A percentile compares a stretch with the other conserved stretches of the same genome.
Conservation (phyloP, 2,797 vertebrate genomes). For the Pseudochromis fuscus region DNA sequence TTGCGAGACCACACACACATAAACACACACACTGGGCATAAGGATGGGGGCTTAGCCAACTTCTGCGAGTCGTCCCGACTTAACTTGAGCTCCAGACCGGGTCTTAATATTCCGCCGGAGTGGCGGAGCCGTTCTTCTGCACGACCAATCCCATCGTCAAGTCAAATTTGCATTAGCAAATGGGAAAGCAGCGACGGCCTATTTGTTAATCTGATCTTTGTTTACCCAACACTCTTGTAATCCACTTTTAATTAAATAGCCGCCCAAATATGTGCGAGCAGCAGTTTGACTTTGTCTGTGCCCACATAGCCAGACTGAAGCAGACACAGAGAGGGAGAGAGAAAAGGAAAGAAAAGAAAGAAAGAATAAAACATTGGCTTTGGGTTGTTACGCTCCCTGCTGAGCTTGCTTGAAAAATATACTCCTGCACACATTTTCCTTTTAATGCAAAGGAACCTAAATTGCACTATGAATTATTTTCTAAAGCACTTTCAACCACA, state of each 20-base stretch:
- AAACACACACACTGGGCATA: slow-evolving; percentile 74
- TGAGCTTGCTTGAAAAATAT: slow-evolving; percentile 39
- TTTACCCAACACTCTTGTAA: slow-evolving; percentile 95
- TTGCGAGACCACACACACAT: slow-evolving; percentile 25
- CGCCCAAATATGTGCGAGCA: slow-evolving; percentile 94
- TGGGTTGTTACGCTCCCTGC: slow-evolving; percentile 24
- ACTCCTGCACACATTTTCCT: slow-evolving; percentile 37
- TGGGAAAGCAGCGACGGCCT: slow-evolving; percentile 94
- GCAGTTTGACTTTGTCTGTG: slow-evolving; percentile 98
- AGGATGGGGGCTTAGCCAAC: slow-evolving; percentile 86
- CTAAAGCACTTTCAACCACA: slow-evolving; percentile 34
- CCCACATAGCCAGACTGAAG: slow-evolving; percentile 88
- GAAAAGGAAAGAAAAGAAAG: slow-evolving; percentile 11
- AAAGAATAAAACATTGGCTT: slow-evolving; percentile 32
- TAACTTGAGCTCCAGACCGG: slow-evolving; percentile 84
- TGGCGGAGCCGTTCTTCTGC: slow-evolving; percentile 91
- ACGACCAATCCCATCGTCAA: slow-evolving; percentile 94
- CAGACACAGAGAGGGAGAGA: slow-evolving; percentile 47
- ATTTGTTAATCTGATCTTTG: slow-evolving; percentile 99
- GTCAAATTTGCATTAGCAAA: slow-evolving; percentile 99
- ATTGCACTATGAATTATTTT: slow-evolving; percentile 48
- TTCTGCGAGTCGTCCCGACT: slow-evolving; percentile 81
- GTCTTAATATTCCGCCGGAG: slow-evolving; percentile 92
- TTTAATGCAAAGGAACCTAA: slow-evolving; percentile 58
- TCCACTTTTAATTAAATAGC: slow-evolving; percentile 99